Conservation (phyloP, 2,797 vertebrate genomes). For the Phoebastria nigripes region DNA sequence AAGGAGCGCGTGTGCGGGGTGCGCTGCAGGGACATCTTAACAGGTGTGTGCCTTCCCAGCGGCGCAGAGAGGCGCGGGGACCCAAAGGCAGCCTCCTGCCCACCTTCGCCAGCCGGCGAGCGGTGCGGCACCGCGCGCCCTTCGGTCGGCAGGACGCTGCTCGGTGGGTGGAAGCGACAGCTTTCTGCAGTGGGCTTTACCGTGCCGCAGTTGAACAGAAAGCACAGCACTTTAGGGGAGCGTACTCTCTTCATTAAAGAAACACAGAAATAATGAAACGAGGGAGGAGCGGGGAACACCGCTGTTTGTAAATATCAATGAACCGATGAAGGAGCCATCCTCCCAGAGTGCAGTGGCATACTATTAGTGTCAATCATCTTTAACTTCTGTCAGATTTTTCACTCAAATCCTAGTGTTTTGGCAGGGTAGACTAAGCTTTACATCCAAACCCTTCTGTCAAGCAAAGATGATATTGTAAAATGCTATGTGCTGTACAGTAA, state of each 20-base stretch:
- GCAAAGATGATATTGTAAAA: neutral
- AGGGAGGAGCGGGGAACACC: rapidly evolving
- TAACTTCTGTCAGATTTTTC: conserved; percentile 39
- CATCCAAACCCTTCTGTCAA: conserved; percentile 5
- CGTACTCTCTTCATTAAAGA: neutral
- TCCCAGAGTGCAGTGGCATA: neutral
- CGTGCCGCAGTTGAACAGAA: no score
- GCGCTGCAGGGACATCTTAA: conserved; percentile 82
- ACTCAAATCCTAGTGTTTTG: neutral
- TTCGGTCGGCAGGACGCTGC: neutral
- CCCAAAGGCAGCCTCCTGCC: neutral
- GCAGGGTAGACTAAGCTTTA: neutral
- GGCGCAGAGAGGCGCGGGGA: neutral
- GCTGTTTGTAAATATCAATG: neutral
- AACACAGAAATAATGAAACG: neutral
- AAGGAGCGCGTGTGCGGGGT: conserved; percentile 82
- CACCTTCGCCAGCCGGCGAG: no score
- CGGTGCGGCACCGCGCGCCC: neutral
- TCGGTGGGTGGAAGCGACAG: rapidly evolving
- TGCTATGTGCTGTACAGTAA: neutral
- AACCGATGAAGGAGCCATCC: neutral
- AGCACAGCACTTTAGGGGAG: neutral
- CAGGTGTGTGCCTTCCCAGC: conserved; percentile 74
- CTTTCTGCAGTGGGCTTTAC: no score
- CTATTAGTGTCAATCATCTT: conserved; percentile 52